These are phyloP conservation scores for Xyrichtys novacula DNA, from an alignment of 2,797 vertebrate genomes.

Conservation along the genomic window DNA sequence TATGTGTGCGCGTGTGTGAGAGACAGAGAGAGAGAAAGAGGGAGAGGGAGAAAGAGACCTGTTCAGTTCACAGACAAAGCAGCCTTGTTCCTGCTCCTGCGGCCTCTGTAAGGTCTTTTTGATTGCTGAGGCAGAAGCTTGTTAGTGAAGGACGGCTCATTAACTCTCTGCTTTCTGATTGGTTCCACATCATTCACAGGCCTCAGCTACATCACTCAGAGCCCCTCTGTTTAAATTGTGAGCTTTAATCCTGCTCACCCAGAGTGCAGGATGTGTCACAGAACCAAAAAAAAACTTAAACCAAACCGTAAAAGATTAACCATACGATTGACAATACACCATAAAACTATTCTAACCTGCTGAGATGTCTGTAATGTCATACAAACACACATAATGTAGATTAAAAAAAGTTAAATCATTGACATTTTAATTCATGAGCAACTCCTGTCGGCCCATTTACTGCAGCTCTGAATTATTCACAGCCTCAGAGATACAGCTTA, in stretches of 20 bases:
- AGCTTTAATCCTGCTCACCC: too few species aligned
- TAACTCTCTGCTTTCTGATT: neutral
- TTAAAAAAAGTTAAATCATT: too few species aligned
- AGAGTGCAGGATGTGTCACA: too few species aligned
- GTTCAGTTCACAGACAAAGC: slow-evolving; percentile 7
- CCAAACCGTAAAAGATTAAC: too few species aligned
- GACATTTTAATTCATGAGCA: too few species aligned
- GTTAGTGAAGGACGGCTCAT: slow-evolving; percentile 16
- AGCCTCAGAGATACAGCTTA: neutral
- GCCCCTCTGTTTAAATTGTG: neutral
- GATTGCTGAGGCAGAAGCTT: slow-evolving; percentile 26
- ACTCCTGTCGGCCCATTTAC: too few species aligned
- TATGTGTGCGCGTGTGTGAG: neutral
- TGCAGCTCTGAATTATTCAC: slow-evolving; percentile 11
- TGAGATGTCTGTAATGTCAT: too few species aligned
- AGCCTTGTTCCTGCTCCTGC: slow-evolving; percentile 3
- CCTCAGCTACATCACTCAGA: neutral
- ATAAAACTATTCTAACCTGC: too few species aligned
- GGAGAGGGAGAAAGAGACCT: slow-evolving; percentile 50
- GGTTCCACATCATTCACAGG: neutral
- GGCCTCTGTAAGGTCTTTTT: neutral
- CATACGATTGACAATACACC: too few species aligned
- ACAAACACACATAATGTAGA: too few species aligned
- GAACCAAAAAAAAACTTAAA: too few species aligned
- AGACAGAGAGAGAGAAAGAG: slow-evolving; percentile 91